Base-by-base conservation (phyloP, 1,140 invertebrate genomes). In the Drosophila kanapiae region DNA sequence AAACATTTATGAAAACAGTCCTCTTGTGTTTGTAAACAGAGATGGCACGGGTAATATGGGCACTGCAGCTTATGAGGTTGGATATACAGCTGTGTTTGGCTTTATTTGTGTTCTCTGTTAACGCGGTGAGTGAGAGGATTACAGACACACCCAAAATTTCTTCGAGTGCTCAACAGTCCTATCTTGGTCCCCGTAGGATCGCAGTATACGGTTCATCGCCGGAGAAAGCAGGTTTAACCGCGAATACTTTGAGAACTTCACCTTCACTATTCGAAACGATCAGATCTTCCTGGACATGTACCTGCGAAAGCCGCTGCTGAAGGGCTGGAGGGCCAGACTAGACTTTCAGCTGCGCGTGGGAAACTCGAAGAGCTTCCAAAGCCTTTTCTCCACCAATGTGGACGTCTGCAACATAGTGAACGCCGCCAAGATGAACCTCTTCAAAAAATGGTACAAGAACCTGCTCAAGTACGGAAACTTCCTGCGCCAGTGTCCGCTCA, bases 321-420 rank as follows among this genome's bases (percentile, higher is more conserved):
- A 42, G 2, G 88, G 81, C 0, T 75, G 85, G 54, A 72, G 57
- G 5, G 64, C 79, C 9, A 64, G 62, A 6, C 31, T 91, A 35
- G 88, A 91, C 8, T 80, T 91, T 43, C 76, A 75, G 16, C 16
- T 84, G 10, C 68, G 83, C 9, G 54, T 85, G 27, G 42, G 40
- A 2, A 83, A 83, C 42, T 62, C 88, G 0, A 85, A 80, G 33
- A 56, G n/a, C 23, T 91, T 78, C 53, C 90, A 91, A 47, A 85
- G 65, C 11, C 65, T 91, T 1, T 91, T 91, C 27, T 54, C 60
- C 0, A 82, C 77, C 16, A 76, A 35, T 10, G 37, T 91, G 1
- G 80, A 91, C 57, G 54, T 90, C 7, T 91, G 90, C 35, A 43
- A 71, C 14, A 79, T 88, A 43, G 75, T 91, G 2, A 77, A 76